phyloP scores from a whole-genome alignment of 2,888 invertebrate species.

The Noctuana brunneofusca region DNA sequence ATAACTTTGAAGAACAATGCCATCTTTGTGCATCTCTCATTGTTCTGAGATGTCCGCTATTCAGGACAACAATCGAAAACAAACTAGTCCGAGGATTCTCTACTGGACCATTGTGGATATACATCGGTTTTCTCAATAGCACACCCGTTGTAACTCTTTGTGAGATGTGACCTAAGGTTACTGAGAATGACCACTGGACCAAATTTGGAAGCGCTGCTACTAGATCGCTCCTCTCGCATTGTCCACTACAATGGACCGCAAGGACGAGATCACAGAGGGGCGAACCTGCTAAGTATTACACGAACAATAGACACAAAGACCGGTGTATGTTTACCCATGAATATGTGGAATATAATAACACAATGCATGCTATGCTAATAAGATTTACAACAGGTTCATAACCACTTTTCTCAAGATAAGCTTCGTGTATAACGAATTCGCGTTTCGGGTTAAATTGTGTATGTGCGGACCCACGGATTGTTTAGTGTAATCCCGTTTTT shows the following conservation, averaged over 20 bases:
- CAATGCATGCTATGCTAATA: constrained; percentile 77
- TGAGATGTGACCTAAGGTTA: constrained; percentile 72
- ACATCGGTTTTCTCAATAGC: constrained; percentile 57
- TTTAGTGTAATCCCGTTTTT: constrained; percentile 68
- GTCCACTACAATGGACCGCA: constrained; percentile 64
- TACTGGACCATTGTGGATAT: constrained; percentile 46
- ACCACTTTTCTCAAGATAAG: constrained; percentile 76
- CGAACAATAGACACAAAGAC: constrained; percentile 74
- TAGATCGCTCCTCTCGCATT: constrained; percentile 54
- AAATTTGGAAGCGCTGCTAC: constrained; percentile 55
- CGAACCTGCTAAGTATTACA: constrained; percentile 78
- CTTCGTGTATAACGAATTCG: constrained; percentile 81
- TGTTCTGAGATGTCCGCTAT: constrained; percentile 60
- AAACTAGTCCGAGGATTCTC: constrained; percentile 40
- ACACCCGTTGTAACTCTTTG: constrained; percentile 69
- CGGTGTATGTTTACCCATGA: constrained; percentile 82
- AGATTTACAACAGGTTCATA: constrained; percentile 76
- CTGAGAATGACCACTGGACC: constrained; percentile 69
- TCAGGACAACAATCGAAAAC: constrained; percentile 41
- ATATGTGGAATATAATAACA: constrained; percentile 72
- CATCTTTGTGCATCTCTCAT: constrained; percentile 55
- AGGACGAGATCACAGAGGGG: constrained; percentile 73
- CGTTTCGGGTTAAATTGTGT: constrained; percentile 80
- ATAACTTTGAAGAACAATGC: constrained; percentile 71
- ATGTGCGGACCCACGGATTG: constrained; percentile 57